These are phyloP conservation scores for Sclerodermus sp. DNA, from an alignment of 2,888 invertebrate genomes.

Conservation along the genomic window DNA sequence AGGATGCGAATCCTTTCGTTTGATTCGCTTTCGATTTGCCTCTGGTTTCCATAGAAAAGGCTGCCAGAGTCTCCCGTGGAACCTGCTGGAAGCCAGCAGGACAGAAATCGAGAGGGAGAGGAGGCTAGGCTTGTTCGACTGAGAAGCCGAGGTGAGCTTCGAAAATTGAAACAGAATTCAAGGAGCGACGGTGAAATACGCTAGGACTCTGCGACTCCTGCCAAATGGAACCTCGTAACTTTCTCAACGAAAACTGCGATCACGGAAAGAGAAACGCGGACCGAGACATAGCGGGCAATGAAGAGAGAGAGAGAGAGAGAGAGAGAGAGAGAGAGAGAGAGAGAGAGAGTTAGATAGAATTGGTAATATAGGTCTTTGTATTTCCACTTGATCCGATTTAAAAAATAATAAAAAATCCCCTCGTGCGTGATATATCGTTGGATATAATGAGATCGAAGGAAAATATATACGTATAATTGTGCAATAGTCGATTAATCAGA, in stretches of 20 bases:
- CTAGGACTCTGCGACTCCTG: conserved; percentile 16
- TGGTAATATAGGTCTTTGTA: background rate
- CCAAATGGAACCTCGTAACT: conserved; percentile 34
- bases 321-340: conserved; percentile 16
- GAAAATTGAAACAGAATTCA: conserved; percentile 34
- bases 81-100: background rate
- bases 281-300: conserved; percentile 16
- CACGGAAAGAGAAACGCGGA: conserved; percentile 6
- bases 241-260: conserved; percentile 12
- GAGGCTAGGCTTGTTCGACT: background rate
- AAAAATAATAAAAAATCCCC: no score
- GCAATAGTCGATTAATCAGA: no score
- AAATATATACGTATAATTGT: no score
- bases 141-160: conserved; percentile 9
- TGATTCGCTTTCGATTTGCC: conserved; percentile 12
- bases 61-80: no score
- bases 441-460: no score
- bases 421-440: no score
- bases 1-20: conserved; percentile 2
- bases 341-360: background rate
- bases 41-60: background rate
- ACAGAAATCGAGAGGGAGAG: background rate
- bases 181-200: conserved; percentile 26
- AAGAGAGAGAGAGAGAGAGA: conserved; percentile 3
- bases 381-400: no score